Evolutionary conservation across 2,888 invertebrate species (phyloP), one percentile per base, ranked within the genome.

Genomic region (Drosophila diplacantha): DNA sequence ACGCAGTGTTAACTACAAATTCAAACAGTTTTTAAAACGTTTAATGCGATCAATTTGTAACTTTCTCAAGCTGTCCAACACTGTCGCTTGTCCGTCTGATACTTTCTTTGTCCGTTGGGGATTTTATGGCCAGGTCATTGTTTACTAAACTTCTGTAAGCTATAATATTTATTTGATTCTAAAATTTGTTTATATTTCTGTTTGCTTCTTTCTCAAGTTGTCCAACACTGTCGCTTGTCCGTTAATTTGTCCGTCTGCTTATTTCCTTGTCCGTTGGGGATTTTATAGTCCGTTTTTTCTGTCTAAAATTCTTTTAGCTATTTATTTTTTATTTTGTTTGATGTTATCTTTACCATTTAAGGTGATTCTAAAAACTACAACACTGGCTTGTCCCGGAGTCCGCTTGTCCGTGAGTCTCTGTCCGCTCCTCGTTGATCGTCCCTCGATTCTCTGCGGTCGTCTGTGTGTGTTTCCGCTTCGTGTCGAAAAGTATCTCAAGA

Each of bases 401-500:
- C 3, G 38, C 12, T 16, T 35, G 51, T 37, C 29, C 34, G 51
- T 55, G 37, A 18, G 12, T 26, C 37, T 31, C 51, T 34, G 47
- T 54, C 20, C 57, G 44, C 18, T 60, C 11, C 41, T 49, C 39
- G 35, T 37, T 22, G 29, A 37, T 51, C 59, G 57, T 38, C 63
- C 74, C 58, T 58, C 60, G 58, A 60, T 63, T 77, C 74, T 70
- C 37, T 52, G 57, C 37, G 53, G 56, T 44, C 71, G 39, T 66
- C 57, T 63, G 77, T 59, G n/a, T 24, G 52, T 77, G 78, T 78
- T 78, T 78, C 78, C 83, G 78, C 78, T 78, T 80, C 83, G 63
- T 83, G 74, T 78, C 77, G 74, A 77, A 78, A 80, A 72, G 83
- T 80, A 81, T 80, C 79, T 83, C 83, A 83, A 81, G 82, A 81